Percentiles rank a stretch among this genome's conserved stretches.
These are phyloP conservation scores for Nannobrachium achirus DNA, from an alignment of 2,113 vertebrate genomes.

Conservation along the genomic window DNA sequence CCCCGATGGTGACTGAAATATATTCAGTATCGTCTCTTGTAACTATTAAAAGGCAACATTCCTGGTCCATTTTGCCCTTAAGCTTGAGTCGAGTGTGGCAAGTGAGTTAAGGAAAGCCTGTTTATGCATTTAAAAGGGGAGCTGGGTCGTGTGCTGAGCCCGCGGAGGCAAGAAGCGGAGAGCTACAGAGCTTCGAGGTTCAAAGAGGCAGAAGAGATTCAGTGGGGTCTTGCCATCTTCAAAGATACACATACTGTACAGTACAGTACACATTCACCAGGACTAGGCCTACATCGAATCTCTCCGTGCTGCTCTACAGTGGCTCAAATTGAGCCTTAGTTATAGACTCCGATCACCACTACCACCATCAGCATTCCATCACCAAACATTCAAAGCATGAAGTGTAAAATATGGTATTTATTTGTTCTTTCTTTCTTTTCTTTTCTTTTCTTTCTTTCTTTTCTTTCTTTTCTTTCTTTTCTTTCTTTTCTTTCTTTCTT, in stretches of 20 bases:
- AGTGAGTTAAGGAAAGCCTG: conserved; percentile 16
- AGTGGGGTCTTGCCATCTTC: conserved; percentile 1
- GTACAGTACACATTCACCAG: not conserved
- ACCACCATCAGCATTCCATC: not conserved
- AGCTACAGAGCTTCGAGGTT: not conserved
- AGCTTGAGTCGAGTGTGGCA: conserved; percentile 3
- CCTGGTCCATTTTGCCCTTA: conserved; percentile 16
- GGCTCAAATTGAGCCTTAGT: not conserved
- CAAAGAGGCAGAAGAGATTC: not conserved
- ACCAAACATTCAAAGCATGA: not conserved
- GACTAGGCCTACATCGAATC: conserved; percentile 11
- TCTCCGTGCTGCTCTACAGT: not conserved
- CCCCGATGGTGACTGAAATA: not conserved
- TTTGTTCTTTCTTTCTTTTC: too few relatives aligned
- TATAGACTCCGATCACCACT: not conserved
- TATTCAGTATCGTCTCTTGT: not conserved
- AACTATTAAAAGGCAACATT: conserved; percentile 7
- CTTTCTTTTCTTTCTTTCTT: too few relatives aligned
- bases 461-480: too few relatives aligned
- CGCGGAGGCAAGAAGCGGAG: conserved; percentile 6
- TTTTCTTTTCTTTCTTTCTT: too few relatives aligned
- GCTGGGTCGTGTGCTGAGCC: conserved; percentile 1
- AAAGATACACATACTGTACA: not conserved
- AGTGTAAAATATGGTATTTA: not conserved
- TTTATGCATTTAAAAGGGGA: conserved; percentile 35